Conservation (phyloP, 2,888 invertebrate genomes). For the Phoronis australis region DNA sequence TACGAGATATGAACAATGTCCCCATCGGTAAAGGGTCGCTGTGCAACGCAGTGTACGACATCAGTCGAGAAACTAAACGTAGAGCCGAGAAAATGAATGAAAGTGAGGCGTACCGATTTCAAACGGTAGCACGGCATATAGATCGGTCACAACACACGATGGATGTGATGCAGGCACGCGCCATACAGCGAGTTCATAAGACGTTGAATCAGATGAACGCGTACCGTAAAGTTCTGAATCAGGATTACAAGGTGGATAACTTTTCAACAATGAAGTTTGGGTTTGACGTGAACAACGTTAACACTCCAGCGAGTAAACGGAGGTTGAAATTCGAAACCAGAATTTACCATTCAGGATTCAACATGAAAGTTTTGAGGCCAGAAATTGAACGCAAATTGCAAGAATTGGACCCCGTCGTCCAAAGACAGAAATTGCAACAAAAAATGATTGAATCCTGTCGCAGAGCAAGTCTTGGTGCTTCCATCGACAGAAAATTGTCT, state of each 20-base stretch:
- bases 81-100: slow-evolving; percentile 20
- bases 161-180: slow-evolving; percentile 13
- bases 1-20: slow-evolving; percentile 16
- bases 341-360: slow-evolving; percentile 22
- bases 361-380: slow-evolving; percentile 18
- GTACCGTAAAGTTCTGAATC: slow-evolving; percentile 15
- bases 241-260: slow-evolving; percentile 20
- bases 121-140: slow-evolving; percentile 16
- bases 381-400: slow-evolving; percentile 20
- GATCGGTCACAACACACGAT: slow-evolving; percentile 17
- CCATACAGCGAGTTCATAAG: slow-evolving; percentile 18
- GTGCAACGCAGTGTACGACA: slow-evolving; percentile 15
- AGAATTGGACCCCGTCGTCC: slow-evolving; percentile 21
- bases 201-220: slow-evolving; percentile 19
- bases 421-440: slow-evolving; percentile 15
- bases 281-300: slow-evolving; percentile 16
- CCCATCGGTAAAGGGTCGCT: slow-evolving; percentile 23
- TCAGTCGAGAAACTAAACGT: slow-evolving; percentile 16
- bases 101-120: slow-evolving; percentile 14
- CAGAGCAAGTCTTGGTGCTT: slow-evolving; percentile 11
- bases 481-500: background rate
- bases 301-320: slow-evolving; percentile 14
- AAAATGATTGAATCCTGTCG: slow-evolving; percentile 16
- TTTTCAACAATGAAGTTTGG: slow-evolving; percentile 23
- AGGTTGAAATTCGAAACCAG: slow-evolving; percentile 22